A percentile compares a stretch with the other conserved stretches of the same genome.
These are phyloP conservation scores for Hirundo rustica DNA, from an alignment of 2,797 vertebrate genomes.

Conservation along the genomic window DNA sequence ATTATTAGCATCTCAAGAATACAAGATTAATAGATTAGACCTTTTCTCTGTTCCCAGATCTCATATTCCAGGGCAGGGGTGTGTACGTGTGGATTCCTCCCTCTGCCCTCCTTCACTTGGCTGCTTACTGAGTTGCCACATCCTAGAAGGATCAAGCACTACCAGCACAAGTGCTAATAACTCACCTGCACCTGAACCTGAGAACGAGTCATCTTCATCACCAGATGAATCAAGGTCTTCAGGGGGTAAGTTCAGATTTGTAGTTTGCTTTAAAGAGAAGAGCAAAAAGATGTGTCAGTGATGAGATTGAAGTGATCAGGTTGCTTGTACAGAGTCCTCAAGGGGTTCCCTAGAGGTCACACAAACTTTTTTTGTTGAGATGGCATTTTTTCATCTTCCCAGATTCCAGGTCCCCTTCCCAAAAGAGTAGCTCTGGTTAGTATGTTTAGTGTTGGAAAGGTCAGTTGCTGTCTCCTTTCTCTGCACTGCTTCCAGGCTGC, in stretches of 20 bases:
- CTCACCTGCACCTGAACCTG: conserved; percentile 81
- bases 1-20: not conserved
- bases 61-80: not conserved
- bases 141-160: not conserved
- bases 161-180: not conserved
- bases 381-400: not conserved
- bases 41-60: not conserved
- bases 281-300: not conserved
- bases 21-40: not conserved
- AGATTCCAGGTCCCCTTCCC: not conserved
- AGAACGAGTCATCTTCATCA: conserved; percentile 76
- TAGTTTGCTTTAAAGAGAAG: conserved; percentile 66
- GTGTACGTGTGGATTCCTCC: not conserved
- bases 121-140: not conserved
- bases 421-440: not conserved
- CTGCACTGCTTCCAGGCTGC: not conserved
- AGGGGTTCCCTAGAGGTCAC: not conserved
- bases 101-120: not conserved
- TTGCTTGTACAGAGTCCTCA: not conserved
- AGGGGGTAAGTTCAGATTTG: conserved; percentile 60
- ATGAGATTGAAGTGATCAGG: not conserved
- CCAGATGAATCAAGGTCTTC: conserved; percentile 83
- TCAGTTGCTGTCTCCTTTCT: not conserved
- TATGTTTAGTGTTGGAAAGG: not conserved
- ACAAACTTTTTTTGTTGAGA: not conserved